Percentiles rank a stretch among this genome's conserved stretches.
Conservation (phyloP, 2,888 invertebrate genomes). For the Sphaeridia pumilis region DNA sequence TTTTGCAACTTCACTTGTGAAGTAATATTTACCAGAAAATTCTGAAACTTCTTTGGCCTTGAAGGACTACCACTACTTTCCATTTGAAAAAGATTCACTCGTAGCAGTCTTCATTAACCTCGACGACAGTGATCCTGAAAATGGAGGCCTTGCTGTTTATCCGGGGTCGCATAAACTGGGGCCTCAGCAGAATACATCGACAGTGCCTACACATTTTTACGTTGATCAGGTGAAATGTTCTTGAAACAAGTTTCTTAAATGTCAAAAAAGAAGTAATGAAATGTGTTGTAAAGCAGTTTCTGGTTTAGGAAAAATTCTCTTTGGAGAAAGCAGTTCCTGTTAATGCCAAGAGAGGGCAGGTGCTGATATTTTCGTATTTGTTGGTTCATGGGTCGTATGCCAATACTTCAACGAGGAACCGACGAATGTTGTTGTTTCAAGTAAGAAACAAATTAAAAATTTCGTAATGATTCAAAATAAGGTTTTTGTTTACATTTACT, state of each 20-base stretch:
- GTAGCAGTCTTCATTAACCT: slow-evolving; percentile 49
- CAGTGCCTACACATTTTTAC: slow-evolving; percentile 38
- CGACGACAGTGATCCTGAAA: slow-evolving; percentile 48
- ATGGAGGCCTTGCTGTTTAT: slow-evolving; percentile 49
- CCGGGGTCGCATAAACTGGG: slow-evolving; percentile 51
- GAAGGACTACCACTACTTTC: slow-evolving; percentile 52
- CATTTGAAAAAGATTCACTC: slow-evolving; percentile 48
- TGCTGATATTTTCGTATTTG: slow-evolving; percentile 50
- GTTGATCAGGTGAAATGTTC: slow-evolving; percentile 36
- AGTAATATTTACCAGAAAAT: neutral
- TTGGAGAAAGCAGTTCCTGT: slow-evolving; percentile 46
- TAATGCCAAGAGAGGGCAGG: slow-evolving; percentile 46
- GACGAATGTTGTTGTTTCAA: slow-evolving; percentile 47
- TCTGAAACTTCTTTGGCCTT: slow-evolving; percentile 12
- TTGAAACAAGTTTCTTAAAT: too few relatives aligned
- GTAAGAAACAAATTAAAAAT: slow-evolving; percentile 25
- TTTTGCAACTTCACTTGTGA: neutral
- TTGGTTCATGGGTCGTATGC: slow-evolving; percentile 49
- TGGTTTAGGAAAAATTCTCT: slow-evolving; percentile 42
- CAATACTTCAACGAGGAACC: slow-evolving; percentile 43
- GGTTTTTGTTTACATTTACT: neutral
- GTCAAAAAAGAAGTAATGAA: too few relatives aligned
- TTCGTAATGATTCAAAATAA: neutral
- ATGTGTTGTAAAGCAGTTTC: neutral
- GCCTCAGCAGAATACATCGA: slow-evolving; percentile 46